Base-by-base conservation (phyloP, 2,888 invertebrate species). In the Zhuqinia jingwanae region DNA sequence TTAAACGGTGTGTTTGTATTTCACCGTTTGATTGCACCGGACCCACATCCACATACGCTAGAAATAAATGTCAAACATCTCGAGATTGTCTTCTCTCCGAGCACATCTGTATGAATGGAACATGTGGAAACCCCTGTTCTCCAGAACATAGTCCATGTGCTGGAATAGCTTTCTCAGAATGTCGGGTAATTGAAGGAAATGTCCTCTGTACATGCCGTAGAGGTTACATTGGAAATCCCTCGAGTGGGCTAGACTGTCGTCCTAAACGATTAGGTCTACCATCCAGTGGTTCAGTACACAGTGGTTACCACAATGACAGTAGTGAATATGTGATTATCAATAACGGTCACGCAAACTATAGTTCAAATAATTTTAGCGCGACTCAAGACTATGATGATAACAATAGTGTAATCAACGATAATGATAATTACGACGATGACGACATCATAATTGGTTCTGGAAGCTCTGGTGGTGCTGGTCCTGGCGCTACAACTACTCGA, bases 171-270 rank as follows among this genome's bases (percentile, higher is more conserved):
- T 73, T 53, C 53, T 70, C 88, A 0, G 88, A 88, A 22, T 88
- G 88, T 27, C 53, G 88, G 15, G 85, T 88, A 6, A 85, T 88
- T 47, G 88, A 89, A 65, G 87, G 86, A 27, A 85, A 80, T 27
- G 60, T 88, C 2, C 30, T 84, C 2, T 89, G 89, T 50, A 84
- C 80, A 0, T 89, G 89, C 25, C 20, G 82, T 56, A 50, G 82
- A 15, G 89, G 89, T 0, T 89, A 86, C 36, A 27, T 83, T 1
- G 86, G 88, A 13, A 89, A 76, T 63, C 86, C 89, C 13, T 75
- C 68, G 0, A 82, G 73, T 58, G 88, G 88, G 15, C 56, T 88
- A 17, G 88, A 88, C 25, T 88, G 88, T 60, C 85, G 85, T 8
- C 85, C 80, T 6, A 85, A 79, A 45, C 68, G 78, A 50, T 45